Evolutionary conservation across 2,797 vertebrate genomes (phyloP).

Genomic region (Chelidonichthys spinosus): DNA sequence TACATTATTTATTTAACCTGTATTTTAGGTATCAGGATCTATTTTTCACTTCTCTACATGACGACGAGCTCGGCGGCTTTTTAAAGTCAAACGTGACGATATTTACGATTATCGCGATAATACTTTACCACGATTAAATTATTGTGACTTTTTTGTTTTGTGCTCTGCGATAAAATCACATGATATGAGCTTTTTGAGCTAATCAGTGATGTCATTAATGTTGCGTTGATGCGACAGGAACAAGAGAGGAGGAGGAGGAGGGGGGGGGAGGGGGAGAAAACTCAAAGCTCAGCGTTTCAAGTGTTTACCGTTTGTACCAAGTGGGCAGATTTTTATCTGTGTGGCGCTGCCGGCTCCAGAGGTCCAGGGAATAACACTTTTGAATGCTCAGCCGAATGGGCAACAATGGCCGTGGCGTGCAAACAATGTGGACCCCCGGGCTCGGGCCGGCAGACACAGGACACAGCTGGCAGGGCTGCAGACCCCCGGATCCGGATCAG

Average conservation of each 20-base stretch:
- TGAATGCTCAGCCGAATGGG: conserved; percentile 86
- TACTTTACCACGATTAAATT: too few relatives aligned
- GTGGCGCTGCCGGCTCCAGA: conserved; percentile 77
- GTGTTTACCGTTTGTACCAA: conserved; percentile 84
- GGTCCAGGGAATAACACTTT: conserved; percentile 83
- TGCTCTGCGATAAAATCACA: too few relatives aligned
- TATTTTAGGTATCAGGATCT: too few relatives aligned
- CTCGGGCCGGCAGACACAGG: conserved; percentile 64
- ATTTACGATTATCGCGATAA: too few relatives aligned
- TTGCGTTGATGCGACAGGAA: too few relatives aligned
- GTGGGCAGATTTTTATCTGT: conserved; percentile 90
- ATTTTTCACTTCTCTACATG: too few relatives aligned
- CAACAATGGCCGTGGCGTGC: conserved; percentile 81
- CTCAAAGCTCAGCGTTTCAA: conserved; percentile 86
- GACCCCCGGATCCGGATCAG: conserved; percentile 42
- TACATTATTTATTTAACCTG: too few relatives aligned
- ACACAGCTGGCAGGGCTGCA: conserved; percentile 73
- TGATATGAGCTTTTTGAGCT: too few relatives aligned
- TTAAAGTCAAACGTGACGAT: too few relatives aligned
- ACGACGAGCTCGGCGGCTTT: too few relatives aligned
- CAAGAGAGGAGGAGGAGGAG: neutral
- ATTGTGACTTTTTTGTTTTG: too few relatives aligned
- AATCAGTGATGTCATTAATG: too few relatives aligned
- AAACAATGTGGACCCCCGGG: conserved; percentile 79
- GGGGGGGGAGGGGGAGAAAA: conserved; percentile 61